Evolutionary conservation across 2,113 vertebrate genomes (phyloP).

Genomic region (Macquaria ambigua): DNA sequence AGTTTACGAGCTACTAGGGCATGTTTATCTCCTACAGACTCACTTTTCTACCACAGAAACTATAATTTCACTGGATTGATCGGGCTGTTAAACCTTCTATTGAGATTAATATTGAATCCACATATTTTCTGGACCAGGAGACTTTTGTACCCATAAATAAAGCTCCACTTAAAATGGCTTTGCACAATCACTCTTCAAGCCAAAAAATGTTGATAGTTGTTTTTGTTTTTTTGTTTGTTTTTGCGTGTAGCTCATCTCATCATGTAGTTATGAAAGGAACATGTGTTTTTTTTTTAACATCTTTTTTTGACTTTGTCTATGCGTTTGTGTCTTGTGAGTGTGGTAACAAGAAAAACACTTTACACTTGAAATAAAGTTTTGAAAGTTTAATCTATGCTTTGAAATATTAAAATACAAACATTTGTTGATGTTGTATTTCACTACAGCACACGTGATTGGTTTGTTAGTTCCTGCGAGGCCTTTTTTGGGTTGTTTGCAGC

Average conservation of each 20-base stretch:
- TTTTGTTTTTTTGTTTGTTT: background rate
- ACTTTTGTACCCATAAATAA: constrained; percentile 35
- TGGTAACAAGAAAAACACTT: background rate
- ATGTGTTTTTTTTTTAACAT: no score
- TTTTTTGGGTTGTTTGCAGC: background rate
- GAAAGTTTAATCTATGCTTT: background rate
- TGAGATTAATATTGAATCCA: constrained; percentile 57
- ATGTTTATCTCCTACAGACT: constrained; percentile 45
- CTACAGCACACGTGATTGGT: no score
- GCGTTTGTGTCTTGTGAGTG: background rate
- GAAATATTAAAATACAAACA: background rate
- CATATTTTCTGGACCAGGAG: constrained; percentile 29
- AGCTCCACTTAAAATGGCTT: constrained; percentile 31
- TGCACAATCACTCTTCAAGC: constrained; percentile 11
- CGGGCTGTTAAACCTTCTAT: constrained; percentile 44
- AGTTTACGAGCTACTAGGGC: constrained; percentile 31
- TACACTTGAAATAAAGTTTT: background rate
- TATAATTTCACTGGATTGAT: constrained; percentile 48
- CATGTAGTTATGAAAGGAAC: background rate
- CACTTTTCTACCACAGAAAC: constrained; percentile 28
- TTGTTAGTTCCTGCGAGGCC: background rate
- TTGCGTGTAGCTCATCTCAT: background rate
- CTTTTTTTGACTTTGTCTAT: background rate
- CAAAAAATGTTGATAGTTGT: background rate
- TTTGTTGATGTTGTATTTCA: background rate